phyloP scores from a whole-genome alignment of 2,113 vertebrate species.

The Sander vitreus region DNA sequence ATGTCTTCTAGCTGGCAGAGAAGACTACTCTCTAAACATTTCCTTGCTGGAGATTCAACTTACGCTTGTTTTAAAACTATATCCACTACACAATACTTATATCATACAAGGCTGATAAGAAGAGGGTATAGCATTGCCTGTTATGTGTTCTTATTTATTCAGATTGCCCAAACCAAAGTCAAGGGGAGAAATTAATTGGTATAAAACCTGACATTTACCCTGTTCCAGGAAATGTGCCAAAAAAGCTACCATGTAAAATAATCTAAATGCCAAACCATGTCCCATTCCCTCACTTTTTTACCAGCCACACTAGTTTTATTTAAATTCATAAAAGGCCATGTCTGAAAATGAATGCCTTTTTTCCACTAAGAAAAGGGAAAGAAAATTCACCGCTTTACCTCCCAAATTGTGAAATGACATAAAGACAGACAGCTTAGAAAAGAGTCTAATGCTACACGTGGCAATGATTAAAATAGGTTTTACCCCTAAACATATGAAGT shows the following conservation, averaged over 20 bases:
- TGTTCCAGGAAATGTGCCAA: conserved; percentile 76
- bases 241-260: conserved; percentile 78
- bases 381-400: conserved; percentile 68
- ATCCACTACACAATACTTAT: conserved; percentile 6
- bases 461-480: conserved; percentile 65
- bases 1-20: neutral
- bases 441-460: conserved; percentile 62
- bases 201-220: conserved; percentile 81
- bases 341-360: conserved; percentile 69
- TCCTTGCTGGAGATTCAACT: neutral
- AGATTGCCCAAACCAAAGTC: conserved; percentile 57
- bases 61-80: conserved; percentile 44
- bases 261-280: conserved; percentile 79
- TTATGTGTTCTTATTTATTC: conserved; percentile 56
- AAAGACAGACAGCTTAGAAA: conserved; percentile 57
- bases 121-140: conserved; percentile 4
- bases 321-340: conserved; percentile 70
- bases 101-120: conserved; percentile 38
- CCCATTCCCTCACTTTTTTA: conserved; percentile 74
- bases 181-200: conserved; percentile 63
- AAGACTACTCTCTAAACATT: conserved; percentile 11
- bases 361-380: conserved; percentile 73
- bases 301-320: conserved; percentile 75
- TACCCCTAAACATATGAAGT: conserved; percentile 57
- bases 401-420: conserved; percentile 71